phyloP scores from a whole-genome alignment of 2,888 invertebrate species.

The Nephrotoma appendiculata region DNA sequence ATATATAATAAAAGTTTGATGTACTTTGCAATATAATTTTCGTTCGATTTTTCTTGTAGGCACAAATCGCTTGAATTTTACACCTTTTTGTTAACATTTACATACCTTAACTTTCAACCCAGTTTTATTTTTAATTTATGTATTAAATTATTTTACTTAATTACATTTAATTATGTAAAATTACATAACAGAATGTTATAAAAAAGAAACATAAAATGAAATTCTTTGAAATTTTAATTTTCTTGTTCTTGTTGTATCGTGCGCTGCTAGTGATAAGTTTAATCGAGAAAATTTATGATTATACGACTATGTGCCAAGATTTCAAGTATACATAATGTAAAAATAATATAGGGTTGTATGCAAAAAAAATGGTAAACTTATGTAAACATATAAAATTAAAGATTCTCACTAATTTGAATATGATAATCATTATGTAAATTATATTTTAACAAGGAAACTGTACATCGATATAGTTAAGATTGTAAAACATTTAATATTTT shows the following conservation, averaged over 20 bases:
- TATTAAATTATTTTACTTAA: background rate
- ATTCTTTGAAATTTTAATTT: background rate
- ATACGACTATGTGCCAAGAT: background rate
- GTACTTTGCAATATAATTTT: background rate
- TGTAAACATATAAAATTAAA: background rate
- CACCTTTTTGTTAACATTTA: background rate
- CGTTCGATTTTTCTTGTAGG: background rate
- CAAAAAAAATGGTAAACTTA: background rate
- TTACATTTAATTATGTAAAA: background rate
- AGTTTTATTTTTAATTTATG: background rate
- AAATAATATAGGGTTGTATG: background rate
- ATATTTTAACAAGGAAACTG: background rate
- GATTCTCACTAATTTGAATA: background rate
- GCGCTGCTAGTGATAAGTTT: background rate
- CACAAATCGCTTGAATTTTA: background rate
- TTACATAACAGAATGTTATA: background rate
- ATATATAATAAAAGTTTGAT: too few relatives aligned
- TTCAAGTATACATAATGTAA: background rate
- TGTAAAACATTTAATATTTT: too few relatives aligned
- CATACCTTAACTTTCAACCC: background rate
- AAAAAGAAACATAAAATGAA: background rate
- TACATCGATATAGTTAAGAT: too few relatives aligned
- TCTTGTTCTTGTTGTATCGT: background rate
- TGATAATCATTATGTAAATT: background rate
- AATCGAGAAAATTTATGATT: background rate